These are phyloP conservation scores for Falco punctatus DNA, from an alignment of 2,113 vertebrate genomes.

Conservation along the genomic window DNA sequence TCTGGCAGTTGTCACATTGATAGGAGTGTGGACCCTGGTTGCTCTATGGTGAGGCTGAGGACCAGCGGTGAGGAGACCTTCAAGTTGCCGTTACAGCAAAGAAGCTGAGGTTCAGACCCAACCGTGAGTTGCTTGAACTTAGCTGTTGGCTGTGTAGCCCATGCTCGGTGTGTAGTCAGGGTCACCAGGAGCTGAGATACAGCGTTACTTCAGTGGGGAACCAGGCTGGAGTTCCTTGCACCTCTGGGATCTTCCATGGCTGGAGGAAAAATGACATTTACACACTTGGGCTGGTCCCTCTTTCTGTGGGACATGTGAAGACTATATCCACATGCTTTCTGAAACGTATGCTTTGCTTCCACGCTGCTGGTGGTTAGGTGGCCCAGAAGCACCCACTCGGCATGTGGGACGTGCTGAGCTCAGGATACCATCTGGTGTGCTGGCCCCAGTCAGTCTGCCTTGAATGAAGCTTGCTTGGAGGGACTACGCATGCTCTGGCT, in stretches of 20 bases:
- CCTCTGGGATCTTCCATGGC: neutral
- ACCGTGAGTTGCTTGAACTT: neutral
- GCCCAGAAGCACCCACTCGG: neutral
- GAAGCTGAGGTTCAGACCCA: neutral
- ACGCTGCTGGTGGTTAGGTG: neutral
- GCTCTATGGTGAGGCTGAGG: neutral
- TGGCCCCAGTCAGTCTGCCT: neutral
- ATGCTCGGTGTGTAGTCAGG: neutral
- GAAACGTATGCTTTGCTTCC: neutral
- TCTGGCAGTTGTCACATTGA: neutral
- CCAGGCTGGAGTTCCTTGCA: neutral
- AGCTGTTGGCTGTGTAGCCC: neutral
- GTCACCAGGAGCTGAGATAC: neutral
- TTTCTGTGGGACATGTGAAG: neutral
- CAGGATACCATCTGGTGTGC: neutral
- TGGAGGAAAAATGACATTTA: neutral
- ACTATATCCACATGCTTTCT: neutral
- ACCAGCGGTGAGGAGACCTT: neutral
- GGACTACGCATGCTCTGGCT: neutral
- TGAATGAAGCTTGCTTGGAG: neutral
- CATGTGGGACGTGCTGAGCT: neutral
- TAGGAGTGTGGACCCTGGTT: neutral
- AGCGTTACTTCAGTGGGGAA: neutral
- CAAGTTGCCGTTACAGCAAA: neutral
- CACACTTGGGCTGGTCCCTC: accelerated